Evolutionary conservation across 2,888 invertebrate species (phyloP), one percentile per base, ranked within the genome.

Genomic region (Amiota minor): DNA sequence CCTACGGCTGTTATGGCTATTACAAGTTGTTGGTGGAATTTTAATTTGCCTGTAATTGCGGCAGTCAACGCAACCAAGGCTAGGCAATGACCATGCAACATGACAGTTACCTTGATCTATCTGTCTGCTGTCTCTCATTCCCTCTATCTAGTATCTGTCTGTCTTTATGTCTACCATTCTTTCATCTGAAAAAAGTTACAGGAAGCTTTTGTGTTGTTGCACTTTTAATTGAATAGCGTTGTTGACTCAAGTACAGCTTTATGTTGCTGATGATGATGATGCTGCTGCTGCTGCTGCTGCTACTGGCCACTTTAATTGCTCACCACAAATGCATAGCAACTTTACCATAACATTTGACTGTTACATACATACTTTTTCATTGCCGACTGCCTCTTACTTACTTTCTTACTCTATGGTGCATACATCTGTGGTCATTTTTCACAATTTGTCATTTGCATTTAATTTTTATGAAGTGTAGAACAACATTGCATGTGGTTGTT

Each of bases 41-140:
- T 85, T 87, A 85, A 85, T 85, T 87, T 85, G 86, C 79, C 78
- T 35, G 81, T 87, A 86, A 85, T 85, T 86, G 79, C 80, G 74
- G 72, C 76, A 78, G 76, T 79, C 78, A 81, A 78, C 80, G 75
- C 76, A 35, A 71, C 9, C 20, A 18, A 68, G 35, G 61, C 16
- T 14, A 71, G 35, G 23, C 64, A 71, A 49, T 47, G 59, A 47
- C 61, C 50, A 46, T 83, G 72, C 82, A 86, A 83, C 85, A 86
- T 82, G 86, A 67, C 67, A 67, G 67, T 50, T 67, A 23, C 67
- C 67, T 50, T 67, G 50, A 20, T 67, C 67, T 18, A 67, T 18
- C 50, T 20, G 65, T 46, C n/a, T 45, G 12, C 11, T 56, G 9
- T 14, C 55, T n/a, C 9, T 56, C 16, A 18, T 35, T 35, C 35